Evolutionary conservation across 2,113 vertebrate species (phyloP).

Genomic region (Octodon degus): DNA sequence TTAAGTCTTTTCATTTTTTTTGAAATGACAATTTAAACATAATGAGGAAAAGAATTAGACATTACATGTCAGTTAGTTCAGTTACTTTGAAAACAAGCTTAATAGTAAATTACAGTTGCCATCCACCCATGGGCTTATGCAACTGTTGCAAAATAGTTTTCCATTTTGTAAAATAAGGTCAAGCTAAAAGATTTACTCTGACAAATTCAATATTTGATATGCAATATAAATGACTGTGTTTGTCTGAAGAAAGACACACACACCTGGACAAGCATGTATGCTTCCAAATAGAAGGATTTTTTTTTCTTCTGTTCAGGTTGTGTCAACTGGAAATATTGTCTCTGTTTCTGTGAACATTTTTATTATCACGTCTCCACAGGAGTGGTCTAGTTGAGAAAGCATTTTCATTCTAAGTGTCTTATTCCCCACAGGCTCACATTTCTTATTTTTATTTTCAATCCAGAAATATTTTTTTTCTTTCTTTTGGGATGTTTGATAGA

Average conservation of each 20-base stretch:
- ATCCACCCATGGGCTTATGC: not conserved
- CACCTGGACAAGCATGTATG: not conserved
- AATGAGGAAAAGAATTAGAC: slow-evolving; percentile 48
- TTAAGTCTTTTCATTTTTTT: slow-evolving; percentile 9
- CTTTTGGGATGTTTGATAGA: slow-evolving; percentile 57
- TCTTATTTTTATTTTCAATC: slow-evolving; percentile 48
- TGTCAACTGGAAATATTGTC: slow-evolving; percentile 13
- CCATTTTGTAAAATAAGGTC: slow-evolving; percentile 32
- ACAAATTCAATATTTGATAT: slow-evolving; percentile 53
- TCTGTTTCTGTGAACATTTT: slow-evolving; percentile 45
- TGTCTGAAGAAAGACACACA: slow-evolving; percentile 31
- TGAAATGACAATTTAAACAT: slow-evolving; percentile 21
- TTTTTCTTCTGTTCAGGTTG: slow-evolving; percentile 35
- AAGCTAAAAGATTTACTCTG: slow-evolving; percentile 53
- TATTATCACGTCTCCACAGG: slow-evolving; percentile 60
- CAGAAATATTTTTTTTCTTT: not conserved
- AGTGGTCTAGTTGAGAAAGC: slow-evolving; percentile 44
- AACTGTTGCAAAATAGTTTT: not conserved
- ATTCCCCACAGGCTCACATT: not conserved
- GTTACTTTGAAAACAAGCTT: slow-evolving; percentile 31
- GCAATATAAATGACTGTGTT: slow-evolving; percentile 16
- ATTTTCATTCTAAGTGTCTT: slow-evolving; percentile 61
- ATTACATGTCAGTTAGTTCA: not conserved
- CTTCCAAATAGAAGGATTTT: not conserved
- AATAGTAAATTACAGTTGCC: slow-evolving; percentile 22